Conservation (phyloP, 1,140 invertebrate species). For the Pseudomyrmex flavicornis region DNA sequence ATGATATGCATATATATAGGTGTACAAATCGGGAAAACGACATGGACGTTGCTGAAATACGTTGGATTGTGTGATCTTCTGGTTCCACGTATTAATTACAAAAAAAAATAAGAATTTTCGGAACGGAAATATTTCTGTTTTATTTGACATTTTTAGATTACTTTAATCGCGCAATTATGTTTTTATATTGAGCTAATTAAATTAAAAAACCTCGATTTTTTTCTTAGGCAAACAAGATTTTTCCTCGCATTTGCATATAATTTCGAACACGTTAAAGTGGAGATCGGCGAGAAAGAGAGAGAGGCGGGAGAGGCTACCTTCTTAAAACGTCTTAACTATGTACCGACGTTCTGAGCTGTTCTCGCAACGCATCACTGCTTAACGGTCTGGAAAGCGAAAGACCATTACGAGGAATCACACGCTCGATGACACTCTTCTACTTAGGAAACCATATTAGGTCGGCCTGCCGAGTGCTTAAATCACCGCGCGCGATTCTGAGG, state of each 20-base stretch:
- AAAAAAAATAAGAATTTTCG: not conserved
- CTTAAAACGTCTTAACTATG: slow-evolving; percentile 62
- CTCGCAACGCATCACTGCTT: slow-evolving; percentile 60
- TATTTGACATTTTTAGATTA: not conserved
- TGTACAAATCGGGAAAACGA: not conserved
- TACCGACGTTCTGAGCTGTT: slow-evolving; percentile 13
- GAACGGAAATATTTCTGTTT: not conserved
- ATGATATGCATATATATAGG: not conserved
- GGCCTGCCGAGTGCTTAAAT: slow-evolving; percentile 66
- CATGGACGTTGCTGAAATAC: not conserved
- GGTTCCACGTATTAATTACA: no score
- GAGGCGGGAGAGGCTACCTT: not conserved
- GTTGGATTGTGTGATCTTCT: not conserved
- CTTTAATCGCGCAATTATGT: not conserved
- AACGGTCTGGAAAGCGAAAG: slow-evolving; percentile 75
- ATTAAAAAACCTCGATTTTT: not conserved
- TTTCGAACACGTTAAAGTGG: slow-evolving; percentile 22
- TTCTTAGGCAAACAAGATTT: not conserved
- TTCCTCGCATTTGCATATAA: not conserved
- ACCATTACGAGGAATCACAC: slow-evolving; percentile 76
- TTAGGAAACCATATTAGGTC: slow-evolving; percentile 76
- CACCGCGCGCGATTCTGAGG: slow-evolving; percentile 66
- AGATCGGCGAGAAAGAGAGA: no score
- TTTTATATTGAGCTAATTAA: no score
- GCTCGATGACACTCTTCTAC: slow-evolving; percentile 76